phyloP scores from a whole-genome alignment of 1,140 invertebrate genomes.

The Heliconius himera region DNA sequence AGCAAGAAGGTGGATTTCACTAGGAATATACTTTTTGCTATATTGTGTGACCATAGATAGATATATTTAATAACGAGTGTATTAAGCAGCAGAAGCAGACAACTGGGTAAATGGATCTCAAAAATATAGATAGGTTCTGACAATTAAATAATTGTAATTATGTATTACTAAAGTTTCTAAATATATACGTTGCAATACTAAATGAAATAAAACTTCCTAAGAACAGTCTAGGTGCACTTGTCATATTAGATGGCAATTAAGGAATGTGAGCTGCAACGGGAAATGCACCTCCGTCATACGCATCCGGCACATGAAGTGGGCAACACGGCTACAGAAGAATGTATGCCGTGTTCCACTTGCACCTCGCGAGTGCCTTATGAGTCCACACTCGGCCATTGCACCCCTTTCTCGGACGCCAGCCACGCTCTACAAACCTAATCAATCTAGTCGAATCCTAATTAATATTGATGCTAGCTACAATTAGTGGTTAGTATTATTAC shows the following conservation, averaged over 20 bases:
- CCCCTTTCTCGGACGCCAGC: conserved; percentile 75
- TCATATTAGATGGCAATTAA: conserved; percentile 32
- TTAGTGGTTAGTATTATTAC: neutral
- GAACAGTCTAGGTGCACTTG: neutral
- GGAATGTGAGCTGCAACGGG: conserved; percentile 45
- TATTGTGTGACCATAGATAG: too few species aligned
- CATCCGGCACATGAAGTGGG: conserved; percentile 67
- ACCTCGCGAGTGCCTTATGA: conserved; percentile 49
- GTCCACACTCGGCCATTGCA: conserved; percentile 70
- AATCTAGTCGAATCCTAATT: conserved; percentile 59
- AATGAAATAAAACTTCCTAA: conserved; percentile 1
- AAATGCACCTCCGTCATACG: conserved; percentile 60
- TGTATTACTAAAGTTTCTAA: neutral
- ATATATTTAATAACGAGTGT: too few species aligned
- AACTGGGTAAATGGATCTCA: too few species aligned
- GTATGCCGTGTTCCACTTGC: conserved; percentile 73
- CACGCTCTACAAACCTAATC: conserved; percentile 76
- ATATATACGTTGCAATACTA: neutral
- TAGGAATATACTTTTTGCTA: too few species aligned
- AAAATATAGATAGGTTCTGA: too few species aligned
- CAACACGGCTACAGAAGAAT: conserved; percentile 69
- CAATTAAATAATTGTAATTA: too few species aligned
- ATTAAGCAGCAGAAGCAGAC: too few species aligned
- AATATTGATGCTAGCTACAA: conserved; percentile 49
- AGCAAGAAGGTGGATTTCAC: too few species aligned